Percentiles rank a stretch among this genome's conserved stretches.
phyloP scores from a whole-genome alignment of 2,797 vertebrate genomes.

The Fringilla coelebs region DNA sequence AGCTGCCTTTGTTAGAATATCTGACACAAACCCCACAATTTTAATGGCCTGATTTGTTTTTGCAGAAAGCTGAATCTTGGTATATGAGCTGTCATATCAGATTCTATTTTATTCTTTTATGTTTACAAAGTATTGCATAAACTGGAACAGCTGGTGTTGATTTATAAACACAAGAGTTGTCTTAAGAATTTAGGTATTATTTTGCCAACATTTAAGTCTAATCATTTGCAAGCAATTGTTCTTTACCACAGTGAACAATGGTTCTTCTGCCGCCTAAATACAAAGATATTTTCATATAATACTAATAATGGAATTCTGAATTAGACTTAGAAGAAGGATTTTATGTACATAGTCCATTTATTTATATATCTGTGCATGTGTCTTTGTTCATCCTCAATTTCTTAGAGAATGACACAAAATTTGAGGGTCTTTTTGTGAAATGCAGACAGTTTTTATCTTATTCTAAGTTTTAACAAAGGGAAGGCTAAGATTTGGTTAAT shows the following conservation, averaged over 20 bases:
- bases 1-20: not conserved
- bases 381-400: not conserved
- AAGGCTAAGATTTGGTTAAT: not conserved
- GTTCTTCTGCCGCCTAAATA: not conserved
- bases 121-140: slow-evolving; percentile 61
- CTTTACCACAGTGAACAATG: not conserved
- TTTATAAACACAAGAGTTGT: slow-evolving; percentile 73
- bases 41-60: slow-evolving; percentile 29
- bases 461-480: not conserved
- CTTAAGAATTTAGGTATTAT: slow-evolving; percentile 58
- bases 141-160: slow-evolving; percentile 69
- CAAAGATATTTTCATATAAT: not conserved
- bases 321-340: not conserved
- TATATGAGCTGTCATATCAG: slow-evolving; percentile 45
- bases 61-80: slow-evolving; percentile 27
- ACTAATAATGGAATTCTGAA: not conserved
- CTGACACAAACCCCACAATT: slow-evolving; percentile 1
- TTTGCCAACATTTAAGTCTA: slow-evolving; percentile 65
- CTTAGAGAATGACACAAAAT: not conserved
- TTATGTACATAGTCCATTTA: not conserved
- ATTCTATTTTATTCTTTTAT: slow-evolving; percentile 54
- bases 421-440: not conserved
- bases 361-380: not conserved
- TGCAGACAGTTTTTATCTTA: not conserved
- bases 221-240: slow-evolving; percentile 47